Evolutionary conservation across 2,888 invertebrate species (phyloP), one percentile per base, ranked within the genome.

Genomic region (Drosophila nigricruria): DNA sequence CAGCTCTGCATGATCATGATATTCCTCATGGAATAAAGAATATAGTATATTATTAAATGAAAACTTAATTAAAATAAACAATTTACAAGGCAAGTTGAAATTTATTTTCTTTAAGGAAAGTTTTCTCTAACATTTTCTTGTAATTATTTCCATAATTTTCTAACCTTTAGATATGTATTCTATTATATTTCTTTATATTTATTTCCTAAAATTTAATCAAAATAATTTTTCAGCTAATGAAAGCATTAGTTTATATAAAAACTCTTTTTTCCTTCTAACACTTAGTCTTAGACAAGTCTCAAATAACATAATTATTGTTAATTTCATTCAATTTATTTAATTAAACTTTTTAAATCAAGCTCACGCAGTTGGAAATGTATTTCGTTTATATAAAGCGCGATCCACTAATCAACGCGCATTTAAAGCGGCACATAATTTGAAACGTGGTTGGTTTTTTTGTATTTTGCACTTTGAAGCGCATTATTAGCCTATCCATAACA

Each of bases 401-500:
- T 73, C 68, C 77, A 50, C 72, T 70, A 74, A 87, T 81, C 87
- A 73, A 61, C 70, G 61, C 38, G 66, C 64, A 67, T 84, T 78
- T 78, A 68, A 70, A 68, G 58, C 68, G 62, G 58, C 69, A 81
- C 75, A 84, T 89, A 81, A 89, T 84, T 89, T 81, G 42, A 76
- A 88, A 89, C 76, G 89, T 69, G 61, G 59, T 77, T 54, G 25
- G 16, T 30, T 47, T 58, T 58, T 56, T 36, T 45, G 18, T 58
- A 47, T 87, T 84, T 86, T 90, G 87, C 87, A 86, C 85, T 83
- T 85, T 73, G 71, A 72, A 79, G 67, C 80, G 73, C 86, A 64
- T 84, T 87, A 91, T 91, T 91, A 88, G 86, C 76, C 84, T 89
- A 83, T 81, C 81, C 89, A 81, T 85, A 87, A 81, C 82, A 87